Conservation (phyloP, 2,888 invertebrate species). For the Adela reaumurella region DNA sequence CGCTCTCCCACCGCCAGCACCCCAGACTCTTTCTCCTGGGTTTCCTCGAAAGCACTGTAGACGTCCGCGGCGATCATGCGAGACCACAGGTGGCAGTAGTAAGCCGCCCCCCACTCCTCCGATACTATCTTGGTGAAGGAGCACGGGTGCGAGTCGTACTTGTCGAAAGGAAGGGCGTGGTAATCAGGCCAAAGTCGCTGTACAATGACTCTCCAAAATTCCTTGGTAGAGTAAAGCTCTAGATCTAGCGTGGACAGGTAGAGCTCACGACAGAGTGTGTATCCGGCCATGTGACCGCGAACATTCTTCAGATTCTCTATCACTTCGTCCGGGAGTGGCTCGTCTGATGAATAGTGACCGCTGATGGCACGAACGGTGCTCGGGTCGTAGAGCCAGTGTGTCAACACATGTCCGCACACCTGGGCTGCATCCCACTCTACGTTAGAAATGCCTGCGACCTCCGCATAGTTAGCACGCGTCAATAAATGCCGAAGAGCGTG, state of each 20-base stretch:
- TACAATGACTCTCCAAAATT: constrained; percentile 82
- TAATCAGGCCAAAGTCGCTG: constrained; percentile 78
- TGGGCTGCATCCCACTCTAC: constrained; percentile 94
- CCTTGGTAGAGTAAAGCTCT: constrained; percentile 69
- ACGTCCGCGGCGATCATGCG: constrained; percentile 88
- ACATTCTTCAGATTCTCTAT: constrained; percentile 61
- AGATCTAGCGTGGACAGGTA: constrained; percentile 81
- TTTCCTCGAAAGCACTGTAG: constrained; percentile 80
- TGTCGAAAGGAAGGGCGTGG: constrained; percentile 70
- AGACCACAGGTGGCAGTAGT: constrained; percentile 84
- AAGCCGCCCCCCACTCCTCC: constrained; percentile 81
- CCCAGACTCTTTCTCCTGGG: constrained; percentile 45
- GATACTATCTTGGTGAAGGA: constrained; percentile 80
- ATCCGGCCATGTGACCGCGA: constrained; percentile 73
- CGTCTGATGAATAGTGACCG: constrained; percentile 70
- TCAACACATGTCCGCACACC: constrained; percentile 78
- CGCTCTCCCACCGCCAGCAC: constrained; percentile 61
- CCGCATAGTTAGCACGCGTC: constrained; percentile 76
- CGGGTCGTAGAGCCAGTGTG: constrained; percentile 73
- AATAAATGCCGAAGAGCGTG: constrained; percentile 82
- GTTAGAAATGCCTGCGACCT: constrained; percentile 80
- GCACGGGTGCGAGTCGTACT: constrained; percentile 80
- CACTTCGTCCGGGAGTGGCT: constrained; percentile 64
- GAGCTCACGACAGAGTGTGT: constrained; percentile 74
- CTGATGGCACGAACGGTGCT: constrained; percentile 60